phyloP scores from a whole-genome alignment of 2,113 vertebrate genomes.

The Ahaetulla prasina region DNA sequence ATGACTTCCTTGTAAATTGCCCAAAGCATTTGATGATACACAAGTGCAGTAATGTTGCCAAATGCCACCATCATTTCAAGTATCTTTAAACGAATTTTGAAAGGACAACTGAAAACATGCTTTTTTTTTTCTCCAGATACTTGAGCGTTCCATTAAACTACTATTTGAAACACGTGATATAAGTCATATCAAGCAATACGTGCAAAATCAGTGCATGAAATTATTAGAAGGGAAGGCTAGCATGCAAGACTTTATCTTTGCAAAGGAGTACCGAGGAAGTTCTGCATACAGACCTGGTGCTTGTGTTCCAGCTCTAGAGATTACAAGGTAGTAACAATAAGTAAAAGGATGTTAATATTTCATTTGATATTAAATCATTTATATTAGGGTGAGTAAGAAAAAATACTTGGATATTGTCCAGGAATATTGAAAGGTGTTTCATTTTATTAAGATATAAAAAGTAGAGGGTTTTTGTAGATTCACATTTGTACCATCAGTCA shows the following conservation, averaged over 20 bases:
- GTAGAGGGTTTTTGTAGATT: neutral
- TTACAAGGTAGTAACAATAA: slow-evolving; percentile 80
- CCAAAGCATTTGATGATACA: neutral
- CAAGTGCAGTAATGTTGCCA: neutral
- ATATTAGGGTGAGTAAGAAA: neutral
- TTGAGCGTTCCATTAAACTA: slow-evolving; percentile 95
- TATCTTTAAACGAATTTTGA: neutral
- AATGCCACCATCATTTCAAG: neutral
- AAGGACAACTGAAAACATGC: slow-evolving; percentile 17
- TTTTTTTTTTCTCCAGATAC: slow-evolving; percentile 74
- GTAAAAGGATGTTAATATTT: neutral
- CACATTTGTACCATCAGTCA: neutral
- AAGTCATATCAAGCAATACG: slow-evolving; percentile 94
- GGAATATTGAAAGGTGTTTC: neutral
- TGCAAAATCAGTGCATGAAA: slow-evolving; percentile 92
- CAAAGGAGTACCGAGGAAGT: slow-evolving; percentile 94
- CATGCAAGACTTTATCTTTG: slow-evolving; percentile 96
- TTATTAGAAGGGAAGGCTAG: slow-evolving; percentile 90
- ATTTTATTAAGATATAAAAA: neutral
- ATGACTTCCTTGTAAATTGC: neutral
- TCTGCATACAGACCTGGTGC: slow-evolving; percentile 86
- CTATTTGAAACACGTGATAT: slow-evolving; percentile 97
- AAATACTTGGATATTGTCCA: neutral
- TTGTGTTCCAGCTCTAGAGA: slow-evolving; percentile 92
- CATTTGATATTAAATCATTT: neutral